Evolutionary conservation across 2,113 vertebrate genomes (phyloP), one percentile per base, ranked within the genome.

Genomic region (Aepyceros melampus): DNA sequence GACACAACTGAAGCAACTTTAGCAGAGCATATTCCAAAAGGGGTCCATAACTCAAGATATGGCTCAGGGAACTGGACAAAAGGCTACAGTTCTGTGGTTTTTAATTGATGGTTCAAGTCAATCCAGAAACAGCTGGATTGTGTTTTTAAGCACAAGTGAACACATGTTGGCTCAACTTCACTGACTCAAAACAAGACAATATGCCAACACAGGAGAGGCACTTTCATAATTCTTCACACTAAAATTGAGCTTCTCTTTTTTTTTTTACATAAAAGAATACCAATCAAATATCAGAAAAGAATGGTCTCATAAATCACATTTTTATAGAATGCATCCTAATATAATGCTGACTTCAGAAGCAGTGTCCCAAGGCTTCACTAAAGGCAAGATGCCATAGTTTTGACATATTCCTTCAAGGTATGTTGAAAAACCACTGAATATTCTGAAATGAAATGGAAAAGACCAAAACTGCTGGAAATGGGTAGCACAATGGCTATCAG

Each of bases 361-460:
- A 86, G 27, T 92, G 21, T 88, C 79, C 67, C n/a, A 89, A 94
- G 7, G 5, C 87, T 87, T 87, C 47, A 84, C 71, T 87, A 33
- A 94, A 55, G 64, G 6, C 21, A 55, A 92, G 85, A 89, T 62
- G 11, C 33, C 27, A 36, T 25, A 3, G 53, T 51, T 89, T 95
- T 29, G 90, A 60, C 55, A 64, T 82, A 12, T 64, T 97, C 87
- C 62, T 81, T 95, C 17, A 19, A 23, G 23, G 7, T 45, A 11
- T 84, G n/a, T 49, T 89, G 47, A 58, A 81, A 89, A 62, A 88
- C 21, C 51, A 43, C 25, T 74, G 76, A 85, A 67, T 90, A 71
- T 49, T 96, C 17, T 60, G 6, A 97, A 87, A 95, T 82, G n/a
- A 94, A 95, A 74, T 17, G 49, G 79, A 92, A 53, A 83, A 43